These are phyloP conservation scores for Pangasianodon gigas DNA, from an alignment of 2,113 vertebrate species.

Conservation along the genomic window DNA sequence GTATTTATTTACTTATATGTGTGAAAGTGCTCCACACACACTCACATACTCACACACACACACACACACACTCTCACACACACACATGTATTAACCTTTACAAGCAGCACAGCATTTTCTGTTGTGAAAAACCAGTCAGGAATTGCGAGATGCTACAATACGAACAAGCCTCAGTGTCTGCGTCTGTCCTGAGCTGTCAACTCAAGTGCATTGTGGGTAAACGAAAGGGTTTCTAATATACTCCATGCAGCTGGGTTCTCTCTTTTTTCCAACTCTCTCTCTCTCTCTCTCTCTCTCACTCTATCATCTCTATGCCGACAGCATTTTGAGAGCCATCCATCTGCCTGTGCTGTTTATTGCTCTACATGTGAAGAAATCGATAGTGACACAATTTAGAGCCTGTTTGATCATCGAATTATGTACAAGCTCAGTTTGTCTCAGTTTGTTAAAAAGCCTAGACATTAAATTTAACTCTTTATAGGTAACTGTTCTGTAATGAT, in stretches of 20 bases:
- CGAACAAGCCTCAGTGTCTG: neutral
- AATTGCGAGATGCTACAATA: neutral
- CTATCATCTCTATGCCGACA: neutral
- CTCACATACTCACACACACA: too few species aligned
- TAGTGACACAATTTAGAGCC: neutral
- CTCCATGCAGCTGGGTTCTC: slow-evolving; percentile 17
- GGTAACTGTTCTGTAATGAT: neutral
- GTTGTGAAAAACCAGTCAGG: neutral
- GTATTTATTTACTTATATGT: too few species aligned
- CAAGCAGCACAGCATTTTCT: neutral
- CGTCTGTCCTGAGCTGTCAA: neutral
- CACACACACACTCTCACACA: neutral
- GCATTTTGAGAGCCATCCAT: neutral
- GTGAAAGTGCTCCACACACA: too few species aligned
- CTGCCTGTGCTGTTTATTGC: neutral
- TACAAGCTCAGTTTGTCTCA: neutral
- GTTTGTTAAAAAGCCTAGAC: neutral
- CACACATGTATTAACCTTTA: neutral
- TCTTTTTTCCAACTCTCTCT: neutral
- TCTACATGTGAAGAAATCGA: slow-evolving; percentile 19
- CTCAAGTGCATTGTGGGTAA: slow-evolving; percentile 29
- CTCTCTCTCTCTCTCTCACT: neutral
- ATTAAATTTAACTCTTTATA: neutral
- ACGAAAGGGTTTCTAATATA: slow-evolving; percentile 18
- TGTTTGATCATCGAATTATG: neutral